Evolutionary conservation across 2,888 invertebrate genomes (phyloP), one percentile per base, ranked within the genome.

Genomic region (Drosophila prolongata): DNA sequence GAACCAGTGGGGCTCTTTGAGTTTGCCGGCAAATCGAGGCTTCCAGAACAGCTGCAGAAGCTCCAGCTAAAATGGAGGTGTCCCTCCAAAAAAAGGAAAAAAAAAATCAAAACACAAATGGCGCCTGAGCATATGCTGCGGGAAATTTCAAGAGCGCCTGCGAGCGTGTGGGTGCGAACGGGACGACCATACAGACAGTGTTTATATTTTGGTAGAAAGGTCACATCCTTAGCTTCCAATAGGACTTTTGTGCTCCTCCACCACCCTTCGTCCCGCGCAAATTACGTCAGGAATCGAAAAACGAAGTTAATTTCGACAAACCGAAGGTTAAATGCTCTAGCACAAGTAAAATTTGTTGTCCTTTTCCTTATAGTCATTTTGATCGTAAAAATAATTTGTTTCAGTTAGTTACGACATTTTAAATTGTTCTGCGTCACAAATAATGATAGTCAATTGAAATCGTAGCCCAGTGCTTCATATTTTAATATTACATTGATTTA

Each of bases 41-140:
- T 69, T 70, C 71, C 71, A 72, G 72, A 83, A 79, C 83, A 83
- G 87, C 87, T 83, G 83, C 86, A 85, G 53, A 65, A 72, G 72
- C 75, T 84, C 72, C 80, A 40, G 14, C 6, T 34, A 35, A 47
- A 65, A 53, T 35, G 16, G 24, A 37, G 44, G 30, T 52, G 30
- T 14, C 54, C 37, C 16, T 24, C 5, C 14, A n/a, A 35, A 43
- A 53, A 42, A 40, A 52, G 16, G 16, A 40, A 30, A 27, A 65
- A 27, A 65, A 58, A 69, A 74, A 61, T 19, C 59, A 56, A 74
- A 53, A 59, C 56, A 53, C 52, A 59, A 75, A 75, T 70, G 68
- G 84, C 84, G 82, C 85, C 84, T 80, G 65, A 82, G 87, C 85
- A 84, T 85, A 85, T 85, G 85, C 85, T 78, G 82, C 68, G 57